Evolutionary conservation across 2,113 vertebrate genomes (phyloP).

Genomic region (Phodopus roborovskii): DNA sequence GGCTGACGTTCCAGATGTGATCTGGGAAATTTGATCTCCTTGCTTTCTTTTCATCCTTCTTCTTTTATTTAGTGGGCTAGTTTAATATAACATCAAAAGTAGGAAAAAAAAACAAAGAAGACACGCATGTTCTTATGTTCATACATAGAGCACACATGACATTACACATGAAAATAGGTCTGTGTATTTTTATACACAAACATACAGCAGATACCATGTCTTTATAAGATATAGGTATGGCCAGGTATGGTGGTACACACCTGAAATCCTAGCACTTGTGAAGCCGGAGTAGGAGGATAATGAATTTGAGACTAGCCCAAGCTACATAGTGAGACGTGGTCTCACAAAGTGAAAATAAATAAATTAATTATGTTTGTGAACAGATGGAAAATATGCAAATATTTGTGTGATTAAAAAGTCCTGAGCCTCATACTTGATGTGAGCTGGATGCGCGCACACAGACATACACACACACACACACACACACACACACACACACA

Average conservation of each 20-base stretch:
- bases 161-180: neutral
- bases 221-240: neutral
- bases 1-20: neutral
- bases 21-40: slow-evolving; percentile 5
- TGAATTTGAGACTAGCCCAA: neutral
- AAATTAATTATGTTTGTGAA: neutral
- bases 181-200: slow-evolving; percentile 27
- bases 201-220: neutral
- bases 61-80: slow-evolving; percentile 37
- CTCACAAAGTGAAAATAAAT: neutral
- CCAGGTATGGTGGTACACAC: no score
- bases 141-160: neutral
- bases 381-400: neutral
- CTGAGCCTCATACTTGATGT: neutral
- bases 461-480: neutral
- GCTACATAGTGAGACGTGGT: neutral
- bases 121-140: neutral
- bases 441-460: no score
- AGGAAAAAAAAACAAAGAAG: neutral
- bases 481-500: neutral
- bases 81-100: neutral
- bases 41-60: slow-evolving; percentile 30
- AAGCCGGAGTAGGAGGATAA: neutral
- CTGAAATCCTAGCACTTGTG: neutral
- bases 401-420: neutral